Base-by-base conservation (phyloP, 2,113 vertebrate species). In the Grammomys dolichurus region DNA sequence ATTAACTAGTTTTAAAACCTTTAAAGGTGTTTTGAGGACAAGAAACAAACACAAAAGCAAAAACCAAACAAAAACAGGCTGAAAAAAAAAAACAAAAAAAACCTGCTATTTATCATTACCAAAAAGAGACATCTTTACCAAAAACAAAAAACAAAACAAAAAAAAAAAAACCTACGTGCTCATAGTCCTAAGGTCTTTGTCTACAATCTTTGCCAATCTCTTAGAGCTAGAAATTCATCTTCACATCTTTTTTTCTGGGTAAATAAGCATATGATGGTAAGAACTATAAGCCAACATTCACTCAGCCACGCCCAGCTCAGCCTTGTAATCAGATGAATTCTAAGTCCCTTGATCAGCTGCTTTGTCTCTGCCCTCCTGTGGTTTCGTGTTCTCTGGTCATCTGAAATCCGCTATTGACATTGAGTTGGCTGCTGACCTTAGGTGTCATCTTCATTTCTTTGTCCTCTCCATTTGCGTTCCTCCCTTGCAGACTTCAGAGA, bases 1-100 rank as follows among this genome's bases (percentile, higher is more conserved):
- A 99, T 99, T 99, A 99, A 99, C 99, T 99, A 99, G 99, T 99
- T 99, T 99, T 99, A 99, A 99, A 99, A 99, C 99, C 98, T 99
- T 99, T 99, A 99, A 99, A 99, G 99, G 99, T 99, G 99, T 99
- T 99, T 99, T 99, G 99, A 99, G 99, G 11, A 58, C 26, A 65
- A 65, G 24, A 65, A 65, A 65, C 24, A 65, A 65, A 65, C 12
- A 65, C 63, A 9, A 26, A 65, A 65, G 10, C 5, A 28, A 65
- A 26, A 65, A 65, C 10, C 5, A 28, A 65, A 26, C 60, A 58
- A n/a, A 99, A 99, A 99, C 99, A 99, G 99, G 99, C 98, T 87
- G 24, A 8, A 99, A 99, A 99, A 46, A n/a, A 48, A 51, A 99
- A 99, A 98, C 98, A 99, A 56, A 80, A 81, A 56, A 73, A 73